phyloP scores from a whole-genome alignment of 2,888 invertebrate species.

The Iselma pallidipennis region DNA sequence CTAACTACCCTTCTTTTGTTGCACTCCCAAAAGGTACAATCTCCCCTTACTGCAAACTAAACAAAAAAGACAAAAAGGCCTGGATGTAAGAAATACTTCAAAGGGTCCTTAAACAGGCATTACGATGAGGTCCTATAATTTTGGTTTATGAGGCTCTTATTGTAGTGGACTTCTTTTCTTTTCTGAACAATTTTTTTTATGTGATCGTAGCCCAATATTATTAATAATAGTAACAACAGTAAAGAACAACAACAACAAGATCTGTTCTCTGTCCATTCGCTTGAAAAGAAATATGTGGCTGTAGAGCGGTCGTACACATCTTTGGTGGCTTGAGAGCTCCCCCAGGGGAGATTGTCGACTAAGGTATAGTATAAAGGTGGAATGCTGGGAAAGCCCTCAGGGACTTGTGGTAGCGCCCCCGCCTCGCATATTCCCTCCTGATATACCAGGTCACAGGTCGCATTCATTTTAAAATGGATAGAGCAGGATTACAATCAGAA shows the following conservation, averaged over 20 bases:
- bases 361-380: constrained; percentile 42
- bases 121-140: too few relatives aligned
- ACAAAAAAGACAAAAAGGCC: too few relatives aligned
- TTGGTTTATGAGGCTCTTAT: too few relatives aligned
- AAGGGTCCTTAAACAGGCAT: too few relatives aligned
- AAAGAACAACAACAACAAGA: not conserved
- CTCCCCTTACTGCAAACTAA: too few relatives aligned
- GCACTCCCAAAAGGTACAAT: too few relatives aligned
- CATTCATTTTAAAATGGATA: constrained; percentile 13
- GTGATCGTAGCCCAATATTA: not conserved
- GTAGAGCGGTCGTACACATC: constrained; percentile 11
- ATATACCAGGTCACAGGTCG: constrained; percentile 30
- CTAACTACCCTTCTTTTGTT: too few relatives aligned
- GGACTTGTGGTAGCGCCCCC: constrained; percentile 41
- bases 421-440: constrained; percentile 28
- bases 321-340: constrained; percentile 41
- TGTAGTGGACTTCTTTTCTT: too few relatives aligned
- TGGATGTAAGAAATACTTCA: too few relatives aligned
- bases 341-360: constrained; percentile 31
- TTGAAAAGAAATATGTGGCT: constrained; percentile 18
- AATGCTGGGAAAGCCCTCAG: constrained; percentile 46
- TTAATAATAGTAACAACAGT: not conserved
- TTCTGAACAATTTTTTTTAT: too few relatives aligned
- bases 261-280: not conserved
- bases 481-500: not conserved